These are phyloP conservation scores for Borostomias antarcticus DNA, from an alignment of 2,797 vertebrate genomes.

Conservation along the genomic window DNA sequence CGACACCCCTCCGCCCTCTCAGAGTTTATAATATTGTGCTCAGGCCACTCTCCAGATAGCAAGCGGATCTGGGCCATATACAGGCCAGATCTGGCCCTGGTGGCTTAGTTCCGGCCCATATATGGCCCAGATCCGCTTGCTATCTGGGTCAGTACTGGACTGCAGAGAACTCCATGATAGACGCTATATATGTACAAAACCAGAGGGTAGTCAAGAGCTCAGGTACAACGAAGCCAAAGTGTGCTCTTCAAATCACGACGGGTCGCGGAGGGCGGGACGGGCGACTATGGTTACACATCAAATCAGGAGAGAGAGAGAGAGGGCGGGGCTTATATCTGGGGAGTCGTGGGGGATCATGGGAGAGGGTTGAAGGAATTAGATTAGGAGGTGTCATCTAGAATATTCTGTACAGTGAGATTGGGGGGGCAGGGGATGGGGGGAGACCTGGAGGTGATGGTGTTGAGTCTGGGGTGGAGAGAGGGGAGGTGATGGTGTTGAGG, in stretches of 20 bases:
- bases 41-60: too few species aligned
- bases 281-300: constrained; percentile 55
- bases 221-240: constrained; percentile 49
- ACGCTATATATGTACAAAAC: constrained; percentile 72
- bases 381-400: constrained; percentile 33
- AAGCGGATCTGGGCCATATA: too few species aligned
- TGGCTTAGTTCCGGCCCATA: too few species aligned
- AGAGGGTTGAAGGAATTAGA: constrained; percentile 26
- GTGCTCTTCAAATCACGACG: constrained; percentile 62
- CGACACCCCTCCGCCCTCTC: constrained; percentile 70
- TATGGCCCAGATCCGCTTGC: too few species aligned
- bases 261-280: constrained; percentile 31
- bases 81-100: too few species aligned
- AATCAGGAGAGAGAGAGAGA: constrained; percentile 49
- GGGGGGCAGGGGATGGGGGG: neutral
- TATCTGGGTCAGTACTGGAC: too few species aligned
- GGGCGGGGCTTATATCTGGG: constrained; percentile 33
- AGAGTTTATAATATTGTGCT: constrained; percentile 72
- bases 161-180: constrained; percentile 65
- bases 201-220: constrained; percentile 45
- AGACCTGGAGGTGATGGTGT: neutral
- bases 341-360: constrained; percentile 47
- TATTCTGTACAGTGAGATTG: constrained; percentile 49
- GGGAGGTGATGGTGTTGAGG: neutral
- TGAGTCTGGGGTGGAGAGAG: constrained; percentile 13